Percentiles rank a stretch among this genome's conserved stretches.
Evolutionary conservation across 2,797 vertebrate species (phyloP).

Genomic region (Danio kyathit): DNA sequence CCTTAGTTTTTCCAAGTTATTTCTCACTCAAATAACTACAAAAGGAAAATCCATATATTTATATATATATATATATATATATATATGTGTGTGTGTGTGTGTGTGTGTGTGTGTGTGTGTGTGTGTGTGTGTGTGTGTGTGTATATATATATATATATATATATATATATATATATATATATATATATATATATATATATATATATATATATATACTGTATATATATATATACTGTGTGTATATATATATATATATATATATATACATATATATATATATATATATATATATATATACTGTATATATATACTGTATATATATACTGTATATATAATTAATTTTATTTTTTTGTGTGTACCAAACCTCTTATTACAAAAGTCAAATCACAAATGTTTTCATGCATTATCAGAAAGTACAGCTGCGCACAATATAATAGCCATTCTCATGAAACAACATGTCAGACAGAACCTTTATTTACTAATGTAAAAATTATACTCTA

Average conservation of each 20-base stretch:
- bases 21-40: conserved; percentile 1
- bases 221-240: conserved; percentile 48
- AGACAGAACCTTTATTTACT: conserved; percentile 6
- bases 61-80: conserved; percentile 50
- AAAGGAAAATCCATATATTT: neutral
- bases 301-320: conserved; percentile 48
- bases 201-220: too few relatives aligned
- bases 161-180: too few relatives aligned
- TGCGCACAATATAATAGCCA: neutral
- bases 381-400: conserved; percentile 3
- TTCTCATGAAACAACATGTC: conserved; percentile 25
- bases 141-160: too few relatives aligned
- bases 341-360: too few relatives aligned
- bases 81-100: too few relatives aligned
- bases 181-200: conserved; percentile 43
- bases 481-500: conserved; percentile 25
- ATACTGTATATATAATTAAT: too few relatives aligned
- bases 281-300: too few relatives aligned
- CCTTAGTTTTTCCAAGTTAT: conserved; percentile 1
- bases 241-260: too few relatives aligned
- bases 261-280: conserved; percentile 39
- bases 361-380: neutral
- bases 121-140: too few relatives aligned
- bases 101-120: too few relatives aligned
- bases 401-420: neutral